These are phyloP conservation scores for Rhyacichthys aspro DNA, from an alignment of 2,797 vertebrate genomes.

Conservation along the genomic window DNA sequence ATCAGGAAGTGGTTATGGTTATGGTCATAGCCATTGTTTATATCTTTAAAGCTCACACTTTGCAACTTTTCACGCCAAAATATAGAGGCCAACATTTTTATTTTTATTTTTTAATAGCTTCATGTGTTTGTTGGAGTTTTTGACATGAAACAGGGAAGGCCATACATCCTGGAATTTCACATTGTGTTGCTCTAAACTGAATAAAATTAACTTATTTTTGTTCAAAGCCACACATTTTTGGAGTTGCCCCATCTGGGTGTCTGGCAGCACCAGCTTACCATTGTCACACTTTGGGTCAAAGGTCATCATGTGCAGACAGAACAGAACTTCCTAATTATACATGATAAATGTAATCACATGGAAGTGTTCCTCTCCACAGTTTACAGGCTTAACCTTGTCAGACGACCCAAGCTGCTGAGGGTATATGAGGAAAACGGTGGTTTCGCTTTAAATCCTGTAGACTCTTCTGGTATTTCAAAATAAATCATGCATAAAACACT, in stretches of 20 bases:
- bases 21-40: no score
- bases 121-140: constrained; percentile 10
- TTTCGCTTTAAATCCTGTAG: constrained; percentile 2
- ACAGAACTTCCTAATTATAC: constrained; percentile 78
- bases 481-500: neutral
- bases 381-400: constrained; percentile 77
- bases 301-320: constrained; percentile 69
- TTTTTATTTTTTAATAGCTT: no score
- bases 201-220: neutral
- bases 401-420: constrained; percentile 25
- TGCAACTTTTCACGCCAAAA: no score
- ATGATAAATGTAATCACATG: constrained; percentile 77
- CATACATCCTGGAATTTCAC: no score
- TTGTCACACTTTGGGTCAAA: constrained; percentile 68
- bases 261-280: constrained; percentile 63
- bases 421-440: constrained; percentile 28
- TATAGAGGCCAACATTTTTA: no score
- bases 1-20: no score
- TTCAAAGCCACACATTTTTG: neutral
- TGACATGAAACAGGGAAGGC: neutral
- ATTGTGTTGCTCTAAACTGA: neutral
- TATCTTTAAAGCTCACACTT: no score
- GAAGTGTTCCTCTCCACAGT: constrained; percentile 68
- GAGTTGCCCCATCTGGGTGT: constrained; percentile 33
- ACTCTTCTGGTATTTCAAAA: neutral